phyloP scores from a whole-genome alignment of 2,113 vertebrate genomes.

The Eublepharis macularius region DNA sequence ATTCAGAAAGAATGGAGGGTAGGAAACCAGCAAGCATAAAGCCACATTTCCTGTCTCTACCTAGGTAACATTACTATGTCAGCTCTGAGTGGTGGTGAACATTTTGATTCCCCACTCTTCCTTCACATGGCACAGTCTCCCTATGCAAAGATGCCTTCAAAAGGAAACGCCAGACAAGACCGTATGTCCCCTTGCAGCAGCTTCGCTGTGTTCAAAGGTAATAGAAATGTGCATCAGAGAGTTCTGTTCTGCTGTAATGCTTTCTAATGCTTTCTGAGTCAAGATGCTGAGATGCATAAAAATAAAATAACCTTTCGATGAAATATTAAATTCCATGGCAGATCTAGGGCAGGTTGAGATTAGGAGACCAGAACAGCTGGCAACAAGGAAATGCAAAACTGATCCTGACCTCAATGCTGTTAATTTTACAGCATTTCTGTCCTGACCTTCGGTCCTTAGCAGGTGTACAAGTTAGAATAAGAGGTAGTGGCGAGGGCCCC shows the following conservation, averaged over 20 bases:
- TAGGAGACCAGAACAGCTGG: neutral
- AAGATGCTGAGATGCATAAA: slow-evolving; percentile 19
- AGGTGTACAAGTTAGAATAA: neutral
- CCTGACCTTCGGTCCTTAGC: neutral
- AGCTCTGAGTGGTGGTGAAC: no score
- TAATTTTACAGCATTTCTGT: neutral
- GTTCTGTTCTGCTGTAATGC: neutral
- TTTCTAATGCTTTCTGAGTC: neutral
- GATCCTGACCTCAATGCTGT: neutral
- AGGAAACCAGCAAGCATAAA: no score
- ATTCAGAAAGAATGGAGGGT: no score
- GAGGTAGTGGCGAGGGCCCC: neutral
- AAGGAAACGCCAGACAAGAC: neutral
- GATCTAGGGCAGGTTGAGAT: neutral
- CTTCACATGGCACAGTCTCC: no score
- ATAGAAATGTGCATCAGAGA: neutral
- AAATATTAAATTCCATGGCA: neutral
- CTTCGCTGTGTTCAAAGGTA: neutral
- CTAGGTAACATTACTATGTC: no score
- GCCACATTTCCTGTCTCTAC: no score
- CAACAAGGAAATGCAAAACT: neutral
- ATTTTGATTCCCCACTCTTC: no score
- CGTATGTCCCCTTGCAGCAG: neutral
- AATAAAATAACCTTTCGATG: slow-evolving; percentile 4
- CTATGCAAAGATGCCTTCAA: neutral